These are phyloP conservation scores for Aphis gossypii DNA, from an alignment of 1,140 invertebrate genomes.

Conservation along the genomic window DNA sequence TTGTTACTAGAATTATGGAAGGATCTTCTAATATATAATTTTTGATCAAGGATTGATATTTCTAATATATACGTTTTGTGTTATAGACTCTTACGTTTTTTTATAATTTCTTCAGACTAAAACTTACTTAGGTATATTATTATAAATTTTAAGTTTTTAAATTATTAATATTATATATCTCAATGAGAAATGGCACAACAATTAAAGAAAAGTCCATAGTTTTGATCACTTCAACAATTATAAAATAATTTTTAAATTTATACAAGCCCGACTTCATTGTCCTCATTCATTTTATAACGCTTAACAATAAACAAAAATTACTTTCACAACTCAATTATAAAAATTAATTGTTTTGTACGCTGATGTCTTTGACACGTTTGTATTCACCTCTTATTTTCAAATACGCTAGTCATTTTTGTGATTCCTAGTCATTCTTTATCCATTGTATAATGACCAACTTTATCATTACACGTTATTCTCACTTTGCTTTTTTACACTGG, in stretches of 20 bases:
- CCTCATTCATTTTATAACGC: background rate
- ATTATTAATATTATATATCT: background rate
- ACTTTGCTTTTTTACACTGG: background rate
- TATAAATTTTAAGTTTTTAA: background rate
- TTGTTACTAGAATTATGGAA: too few relatives aligned
- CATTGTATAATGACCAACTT: constrained; percentile 17
- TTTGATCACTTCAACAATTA: background rate
- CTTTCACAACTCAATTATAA: constrained; percentile 45
- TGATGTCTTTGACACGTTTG: background rate
- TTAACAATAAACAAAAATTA: constrained; percentile 43
- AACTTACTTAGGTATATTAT: background rate
- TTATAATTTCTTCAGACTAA: background rate
- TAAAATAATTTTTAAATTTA: constrained; percentile 5
- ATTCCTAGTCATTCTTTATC: constrained; percentile 24
- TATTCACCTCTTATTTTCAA: background rate
- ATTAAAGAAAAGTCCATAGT: background rate
- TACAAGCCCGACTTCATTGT: background rate
- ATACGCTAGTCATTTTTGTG: background rate
- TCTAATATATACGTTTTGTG: background rate
- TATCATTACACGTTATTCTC: background rate
- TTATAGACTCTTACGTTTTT: background rate
- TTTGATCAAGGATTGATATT: background rate
- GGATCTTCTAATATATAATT: background rate
- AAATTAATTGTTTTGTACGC: constrained; percentile 35
- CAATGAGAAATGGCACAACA: background rate